phyloP scores from a whole-genome alignment of 2,888 invertebrate species.

The Catonia carolina region DNA sequence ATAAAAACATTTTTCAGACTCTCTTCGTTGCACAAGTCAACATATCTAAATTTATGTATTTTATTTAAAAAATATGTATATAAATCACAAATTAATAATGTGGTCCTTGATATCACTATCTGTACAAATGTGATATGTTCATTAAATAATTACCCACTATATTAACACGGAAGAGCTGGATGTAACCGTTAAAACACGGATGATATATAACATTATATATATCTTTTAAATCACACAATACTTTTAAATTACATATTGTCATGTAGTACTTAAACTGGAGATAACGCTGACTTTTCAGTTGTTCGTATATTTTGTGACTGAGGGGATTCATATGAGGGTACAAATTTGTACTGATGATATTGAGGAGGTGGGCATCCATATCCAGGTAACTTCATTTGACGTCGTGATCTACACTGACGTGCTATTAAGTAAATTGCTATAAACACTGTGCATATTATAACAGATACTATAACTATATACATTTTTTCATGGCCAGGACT shows the following conservation, averaged over 20 bases:
- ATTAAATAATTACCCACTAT: too few relatives aligned
- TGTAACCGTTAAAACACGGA: neutral
- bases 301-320: conserved; percentile 12
- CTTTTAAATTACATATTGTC: too few relatives aligned
- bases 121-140: too few relatives aligned
- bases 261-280: neutral
- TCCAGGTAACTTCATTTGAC: conserved; percentile 30
- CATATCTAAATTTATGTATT: too few relatives aligned
- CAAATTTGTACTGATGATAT: conserved; percentile 36
- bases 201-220: neutral
- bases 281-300: conserved; percentile 9
- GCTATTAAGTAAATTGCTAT: conserved; percentile 19
- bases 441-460: conserved; percentile 26
- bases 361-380: conserved; percentile 34
- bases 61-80: too few relatives aligned
- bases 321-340: conserved; percentile 30
- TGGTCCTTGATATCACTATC: too few relatives aligned
- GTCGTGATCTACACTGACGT: conserved; percentile 30
- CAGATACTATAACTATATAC: conserved; percentile 16
- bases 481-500: conserved; percentile 7
- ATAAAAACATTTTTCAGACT: too few relatives aligned
- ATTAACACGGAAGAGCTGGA: conserved; percentile 11
- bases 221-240: too few relatives aligned
- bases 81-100: too few relatives aligned
- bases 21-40: too few relatives aligned